Percentiles rank a stretch among this genome's conserved stretches.
Conservation (phyloP, 2,113 vertebrate genomes). For the Trachemys scripta region DNA sequence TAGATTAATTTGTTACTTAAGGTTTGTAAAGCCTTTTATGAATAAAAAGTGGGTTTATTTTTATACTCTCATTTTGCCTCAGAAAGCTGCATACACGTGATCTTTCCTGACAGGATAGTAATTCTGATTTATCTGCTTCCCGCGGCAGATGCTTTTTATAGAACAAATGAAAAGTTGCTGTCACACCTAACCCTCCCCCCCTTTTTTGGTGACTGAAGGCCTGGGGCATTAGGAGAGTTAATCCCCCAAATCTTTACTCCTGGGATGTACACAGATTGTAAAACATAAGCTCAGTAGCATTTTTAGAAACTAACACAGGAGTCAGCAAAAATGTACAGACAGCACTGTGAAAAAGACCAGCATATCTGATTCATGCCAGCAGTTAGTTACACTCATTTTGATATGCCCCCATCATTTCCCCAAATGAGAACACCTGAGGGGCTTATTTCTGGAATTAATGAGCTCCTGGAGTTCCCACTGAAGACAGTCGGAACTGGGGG, state of each 20-base stretch:
- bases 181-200: not conserved
- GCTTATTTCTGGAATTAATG: not conserved
- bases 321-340: constrained; percentile 65
- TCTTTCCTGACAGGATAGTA: not conserved
- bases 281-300: constrained; percentile 57
- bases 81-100: not conserved
- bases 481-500: not conserved
- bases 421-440: not conserved
- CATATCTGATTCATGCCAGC: constrained; percentile 42
- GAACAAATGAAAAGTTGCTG: not conserved
- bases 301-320: constrained; percentile 66
- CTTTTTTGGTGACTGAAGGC: not conserved
- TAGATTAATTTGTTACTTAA: constrained; percentile 52
- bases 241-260: constrained; percentile 21
- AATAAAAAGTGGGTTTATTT: constrained; percentile 24
- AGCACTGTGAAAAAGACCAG: constrained; percentile 34
- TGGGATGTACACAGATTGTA: constrained; percentile 55
- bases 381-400: not conserved
- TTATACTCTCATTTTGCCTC: not conserved
- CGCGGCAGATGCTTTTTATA: not conserved
- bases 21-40: constrained; percentile 19
- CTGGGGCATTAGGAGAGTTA: constrained; percentile 33
- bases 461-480: not conserved
- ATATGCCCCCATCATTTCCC: not conserved
- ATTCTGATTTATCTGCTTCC: not conserved